Conservation (phyloP, 1,140 invertebrate genomes). For the Apis florea region DNA sequence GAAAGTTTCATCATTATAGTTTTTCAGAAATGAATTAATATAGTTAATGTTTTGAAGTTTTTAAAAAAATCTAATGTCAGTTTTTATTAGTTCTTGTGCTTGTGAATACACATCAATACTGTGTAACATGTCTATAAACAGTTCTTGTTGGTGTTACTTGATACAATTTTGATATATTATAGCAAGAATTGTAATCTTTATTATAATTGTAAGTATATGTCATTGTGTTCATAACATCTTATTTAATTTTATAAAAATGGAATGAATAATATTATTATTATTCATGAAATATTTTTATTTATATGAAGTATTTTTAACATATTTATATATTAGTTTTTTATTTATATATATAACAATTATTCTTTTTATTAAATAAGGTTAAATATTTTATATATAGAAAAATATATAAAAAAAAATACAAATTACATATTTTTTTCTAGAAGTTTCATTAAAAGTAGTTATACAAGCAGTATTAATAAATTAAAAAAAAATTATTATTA, state of each 20-base stretch:
- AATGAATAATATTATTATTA: neutral
- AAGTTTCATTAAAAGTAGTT: too few species aligned
- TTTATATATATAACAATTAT: neutral
- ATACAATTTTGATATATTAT: slow-evolving; percentile 44
- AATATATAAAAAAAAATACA: neutral
- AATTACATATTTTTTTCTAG: neutral
- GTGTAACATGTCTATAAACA: slow-evolving; percentile 41
- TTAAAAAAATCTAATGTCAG: slow-evolving; percentile 17
- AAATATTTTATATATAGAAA: neutral
- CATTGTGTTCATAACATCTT: neutral
- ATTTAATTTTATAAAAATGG: neutral
- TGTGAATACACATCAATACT: slow-evolving; percentile 32
- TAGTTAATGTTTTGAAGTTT: slow-evolving; percentile 7
- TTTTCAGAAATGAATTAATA: slow-evolving; percentile 28
- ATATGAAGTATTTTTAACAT: too few species aligned
- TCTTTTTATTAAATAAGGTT: neutral
- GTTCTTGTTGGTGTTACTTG: slow-evolving; percentile 27
- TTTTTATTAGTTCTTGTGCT: slow-evolving; percentile 13
- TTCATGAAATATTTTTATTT: neutral
- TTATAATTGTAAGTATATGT: slow-evolving; percentile 41
- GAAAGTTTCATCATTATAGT: slow-evolving; percentile 1
- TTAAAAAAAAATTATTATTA: neutral
- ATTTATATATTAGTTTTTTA: neutral
- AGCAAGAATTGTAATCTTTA: slow-evolving; percentile 36
- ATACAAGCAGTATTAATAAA: too few species aligned